Evolutionary conservation across 35 echinoderm and acorn worm species (phyloP), one percentile per base, ranked within the genome.

Genomic region (Lytechinus variegatus): DNA sequence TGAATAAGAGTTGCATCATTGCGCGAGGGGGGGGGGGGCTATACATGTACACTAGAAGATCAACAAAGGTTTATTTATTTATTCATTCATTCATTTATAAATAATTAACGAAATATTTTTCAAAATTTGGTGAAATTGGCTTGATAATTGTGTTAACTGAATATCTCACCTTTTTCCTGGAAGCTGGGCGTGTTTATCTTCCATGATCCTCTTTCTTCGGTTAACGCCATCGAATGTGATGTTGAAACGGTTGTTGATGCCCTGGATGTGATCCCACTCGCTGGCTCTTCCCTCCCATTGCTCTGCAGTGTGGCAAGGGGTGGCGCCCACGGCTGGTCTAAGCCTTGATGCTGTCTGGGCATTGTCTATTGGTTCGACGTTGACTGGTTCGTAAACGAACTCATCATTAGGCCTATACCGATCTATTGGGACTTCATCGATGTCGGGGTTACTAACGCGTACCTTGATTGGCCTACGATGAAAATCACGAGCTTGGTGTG

Each of bases 281-380:
- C 98, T 99, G 58, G 96, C 91, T 54, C 98, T 95, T 9, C 98
- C 98, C 94, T 99, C 98, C 98, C 98, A 99, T 61, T 97, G 96
- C 19, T 33, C 24, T 2, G 93, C 33, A 2, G 98, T 97, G 0
- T 94, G 56, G 27, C 98, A 99, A 29, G 97, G 97, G 0, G 92
- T 95, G 44, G 94, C 57, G 27, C 94, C 57, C 92, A 57, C 52
- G 55, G 57, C 92, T 12, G 54, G 9, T 54, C 54, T 14, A 28
- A 12, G 9, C 57, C 28, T 29, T 55, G 52, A 12, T 57, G 11
- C 52, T 10, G 12, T 11, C 19, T 7, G 12, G 54, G 33, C 33
- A 44, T 27, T 54, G 54, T 27, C 27, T 8, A 94, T 57, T 28
- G 10, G 92, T 28, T 66, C 92, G 27, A 2, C 33, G 33, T 44